phyloP scores from a whole-genome alignment of 2,888 invertebrate genomes.

The Teleogryllus oceanicus region DNA sequence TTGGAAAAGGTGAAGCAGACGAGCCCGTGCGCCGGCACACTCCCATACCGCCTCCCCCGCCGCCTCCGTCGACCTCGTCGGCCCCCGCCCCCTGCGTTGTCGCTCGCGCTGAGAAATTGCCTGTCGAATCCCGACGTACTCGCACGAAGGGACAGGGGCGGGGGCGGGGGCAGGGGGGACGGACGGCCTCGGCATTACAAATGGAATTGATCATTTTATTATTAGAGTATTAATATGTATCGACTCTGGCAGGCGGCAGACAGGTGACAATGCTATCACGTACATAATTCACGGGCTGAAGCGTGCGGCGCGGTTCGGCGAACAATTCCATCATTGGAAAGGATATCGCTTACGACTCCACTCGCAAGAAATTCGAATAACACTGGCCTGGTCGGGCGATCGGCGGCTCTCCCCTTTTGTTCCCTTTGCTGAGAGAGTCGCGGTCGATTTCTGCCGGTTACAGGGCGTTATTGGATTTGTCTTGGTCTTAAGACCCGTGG shows the following conservation, averaged over 20 bases:
- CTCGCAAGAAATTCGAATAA: not conserved
- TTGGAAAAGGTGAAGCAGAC: too few relatives aligned
- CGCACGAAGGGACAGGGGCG: too few relatives aligned
- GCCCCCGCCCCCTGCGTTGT: not conserved
- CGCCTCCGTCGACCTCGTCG: not conserved
- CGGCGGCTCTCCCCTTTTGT: not conserved
- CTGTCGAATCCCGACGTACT: not conserved
- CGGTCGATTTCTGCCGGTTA: too few relatives aligned
- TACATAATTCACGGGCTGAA: not conserved
- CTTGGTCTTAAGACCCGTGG: too few relatives aligned
- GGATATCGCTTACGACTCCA: not conserved
- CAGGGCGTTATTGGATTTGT: too few relatives aligned
- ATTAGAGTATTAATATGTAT: constrained; percentile 18
- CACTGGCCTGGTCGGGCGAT: not conserved
- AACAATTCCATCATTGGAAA: not conserved
- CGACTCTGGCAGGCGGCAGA: constrained; percentile 8
- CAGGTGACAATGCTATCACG: constrained; percentile 18
- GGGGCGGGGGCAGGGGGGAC: too few relatives aligned
- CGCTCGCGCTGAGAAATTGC: constrained; percentile 18
- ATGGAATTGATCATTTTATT: constrained; percentile 18
- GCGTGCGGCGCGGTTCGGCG: not conserved
- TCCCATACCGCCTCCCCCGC: not conserved
- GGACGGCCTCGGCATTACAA: not conserved
- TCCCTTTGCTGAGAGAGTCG: too few relatives aligned
- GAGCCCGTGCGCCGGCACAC: not conserved